Evolutionary conservation across 2,888 invertebrate genomes (phyloP), one percentile per base, ranked within the genome.

Genomic region (Hymenopus coronatus): DNA sequence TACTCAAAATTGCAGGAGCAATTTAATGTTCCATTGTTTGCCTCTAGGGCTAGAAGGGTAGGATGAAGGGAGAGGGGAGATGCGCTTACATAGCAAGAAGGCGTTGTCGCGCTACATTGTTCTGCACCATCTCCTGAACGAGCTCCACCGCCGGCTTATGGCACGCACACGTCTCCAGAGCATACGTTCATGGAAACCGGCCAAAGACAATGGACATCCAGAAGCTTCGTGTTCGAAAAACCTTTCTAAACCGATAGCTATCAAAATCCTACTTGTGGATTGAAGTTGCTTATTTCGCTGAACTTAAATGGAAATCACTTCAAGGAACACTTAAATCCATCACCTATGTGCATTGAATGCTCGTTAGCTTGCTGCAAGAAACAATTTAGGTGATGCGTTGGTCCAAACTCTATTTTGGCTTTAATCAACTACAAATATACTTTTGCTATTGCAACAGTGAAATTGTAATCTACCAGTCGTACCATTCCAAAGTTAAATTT

Each of bases 21-120:
- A 90, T 90, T 90, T 90, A 90, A 89, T 90, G 90, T 88, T 82
- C 88, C 88, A 90, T 89, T 89, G 89, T 89, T 90, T 90, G 89
- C 54, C 89, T 85, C 85, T 85, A 54, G 54, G 85, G 54, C 85
- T 54, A 85, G 85, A 85, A 85, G 46, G 85, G 46, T 15, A 15
- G n/a, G 8, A 33, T 46, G 27, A 46, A 40, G n/a, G 46, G 46
- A 33, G 40, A 33, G 46, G 85, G 33, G 85, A 46, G 85, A 30
- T 40, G 85, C 54, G 54, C 54, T 70, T 70, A 70, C 54, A 70
- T 70, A 70, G 54, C 54, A 70, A 70, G 54, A 70, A 70, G 54
- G 54, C 54, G 54, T 70, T 70, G 54, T 70, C 54, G 54, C 54
- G 54, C 54, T 70, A 70, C 54, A 70, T 70, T 70, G 54, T 70